phyloP scores from a whole-genome alignment of 2,113 vertebrate species.

The Leptosomus discolor region DNA sequence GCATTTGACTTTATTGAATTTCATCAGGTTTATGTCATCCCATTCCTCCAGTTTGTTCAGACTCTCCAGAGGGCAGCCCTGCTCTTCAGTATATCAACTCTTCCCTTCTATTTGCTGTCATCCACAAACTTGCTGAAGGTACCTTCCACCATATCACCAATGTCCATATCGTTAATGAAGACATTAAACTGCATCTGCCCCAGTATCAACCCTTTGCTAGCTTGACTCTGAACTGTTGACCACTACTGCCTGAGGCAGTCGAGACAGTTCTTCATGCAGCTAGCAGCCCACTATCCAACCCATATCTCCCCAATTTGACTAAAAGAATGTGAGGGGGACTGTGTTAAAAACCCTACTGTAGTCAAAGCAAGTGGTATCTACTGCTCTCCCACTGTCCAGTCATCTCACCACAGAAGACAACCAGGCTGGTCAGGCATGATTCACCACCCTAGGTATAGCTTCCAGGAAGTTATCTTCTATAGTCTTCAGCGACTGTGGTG shows the following conservation, averaged over 20 bases:
- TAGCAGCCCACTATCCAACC: background rate
- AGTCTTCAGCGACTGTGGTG: background rate
- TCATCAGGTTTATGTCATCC: background rate
- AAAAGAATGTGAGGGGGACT: background rate
- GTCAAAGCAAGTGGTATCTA: background rate
- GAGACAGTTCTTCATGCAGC: background rate
- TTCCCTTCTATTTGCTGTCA: background rate
- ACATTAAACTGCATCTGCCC: background rate
- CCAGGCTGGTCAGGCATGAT: background rate
- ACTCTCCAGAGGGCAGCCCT: background rate
- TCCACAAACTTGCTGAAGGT: background rate
- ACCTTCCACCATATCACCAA: background rate
- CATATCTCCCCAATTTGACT: accelerated
- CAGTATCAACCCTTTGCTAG: background rate
- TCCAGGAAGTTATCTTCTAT: background rate
- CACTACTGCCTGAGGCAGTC: background rate
- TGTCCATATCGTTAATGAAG: background rate
- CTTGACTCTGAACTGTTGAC: background rate
- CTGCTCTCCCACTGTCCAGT: background rate
- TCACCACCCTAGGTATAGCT: background rate
- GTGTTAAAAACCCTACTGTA: background rate
- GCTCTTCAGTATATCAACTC: background rate
- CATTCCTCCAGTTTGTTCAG: background rate
- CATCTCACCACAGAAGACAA: background rate
- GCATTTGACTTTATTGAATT: background rate